A percentile compares a stretch with the other conserved stretches of the same genome.
Conservation (phyloP, 2,113 vertebrate species). For the Sisor rabdophorus region DNA sequence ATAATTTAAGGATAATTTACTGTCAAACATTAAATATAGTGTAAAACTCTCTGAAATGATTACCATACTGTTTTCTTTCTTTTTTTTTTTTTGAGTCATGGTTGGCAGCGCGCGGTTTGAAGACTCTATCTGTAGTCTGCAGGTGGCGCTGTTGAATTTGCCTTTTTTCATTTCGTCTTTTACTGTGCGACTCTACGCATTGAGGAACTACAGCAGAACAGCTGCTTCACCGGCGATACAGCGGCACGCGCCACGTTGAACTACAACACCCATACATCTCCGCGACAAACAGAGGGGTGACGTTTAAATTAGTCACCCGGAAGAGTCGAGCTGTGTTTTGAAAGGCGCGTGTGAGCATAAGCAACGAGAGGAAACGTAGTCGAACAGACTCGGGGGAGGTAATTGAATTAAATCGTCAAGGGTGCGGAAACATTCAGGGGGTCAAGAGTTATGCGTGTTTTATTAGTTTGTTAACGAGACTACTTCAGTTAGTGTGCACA, state of each 20-base stretch:
- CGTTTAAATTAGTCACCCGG: slow-evolving; percentile 35
- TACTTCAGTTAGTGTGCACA: neutral
- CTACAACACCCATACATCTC: slow-evolving; percentile 49
- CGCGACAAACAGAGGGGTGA: slow-evolving; percentile 15
- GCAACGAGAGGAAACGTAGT: slow-evolving; percentile 9
- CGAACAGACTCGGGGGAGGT: slow-evolving; percentile 25
- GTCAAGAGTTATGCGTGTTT: neutral
- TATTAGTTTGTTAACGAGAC: neutral
- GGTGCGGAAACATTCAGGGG: neutral
- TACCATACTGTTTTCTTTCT: neutral
- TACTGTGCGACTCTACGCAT: slow-evolving; percentile 37
- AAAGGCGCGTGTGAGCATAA: slow-evolving; percentile 14
- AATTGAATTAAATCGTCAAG: neutral
- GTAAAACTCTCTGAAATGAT: neutral
- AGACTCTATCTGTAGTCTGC: neutral
- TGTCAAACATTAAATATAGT: neutral
- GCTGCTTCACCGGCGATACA: too few relatives aligned
- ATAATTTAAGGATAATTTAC: neutral
- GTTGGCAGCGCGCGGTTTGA: neutral
- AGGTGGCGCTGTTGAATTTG: slow-evolving; percentile 43
- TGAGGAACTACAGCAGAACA: slow-evolving; percentile 28
- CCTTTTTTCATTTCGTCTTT: slow-evolving; percentile 35
- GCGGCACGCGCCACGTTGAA: slow-evolving; percentile 27
- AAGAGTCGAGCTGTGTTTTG: slow-evolving; percentile 7
- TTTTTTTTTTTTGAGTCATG: neutral